A percentile compares a stretch with the other conserved stretches of the same genome.
Conservation (phyloP, 2,888 invertebrate species). For the Cataglyphis altisquamis region DNA sequence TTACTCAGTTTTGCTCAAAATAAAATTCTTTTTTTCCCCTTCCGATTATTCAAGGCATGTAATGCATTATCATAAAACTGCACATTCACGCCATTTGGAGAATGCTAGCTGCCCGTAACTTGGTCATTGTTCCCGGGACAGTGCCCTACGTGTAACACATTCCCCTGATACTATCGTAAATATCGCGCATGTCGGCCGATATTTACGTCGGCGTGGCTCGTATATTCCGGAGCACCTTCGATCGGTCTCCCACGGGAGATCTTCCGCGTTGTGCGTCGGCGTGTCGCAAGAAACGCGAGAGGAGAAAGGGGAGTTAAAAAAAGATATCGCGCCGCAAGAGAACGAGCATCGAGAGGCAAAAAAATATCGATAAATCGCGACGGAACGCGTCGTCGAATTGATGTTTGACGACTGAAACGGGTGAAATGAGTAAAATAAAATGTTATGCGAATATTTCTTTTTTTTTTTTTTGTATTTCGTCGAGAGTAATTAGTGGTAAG, state of each 20-base stretch:
- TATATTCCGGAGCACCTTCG: constrained; percentile 55
- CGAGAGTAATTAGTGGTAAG: neutral
- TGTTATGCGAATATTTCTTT: neutral
- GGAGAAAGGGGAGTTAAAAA: neutral
- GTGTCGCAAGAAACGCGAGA: constrained; percentile 22
- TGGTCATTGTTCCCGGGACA: constrained; percentile 52
- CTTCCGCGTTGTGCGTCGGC: constrained; percentile 39
- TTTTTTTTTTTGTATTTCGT: neutral
- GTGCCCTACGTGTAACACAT: constrained; percentile 49
- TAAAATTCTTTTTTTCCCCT: neutral
- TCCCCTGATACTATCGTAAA: constrained; percentile 68
- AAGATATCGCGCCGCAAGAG: constrained; percentile 17
- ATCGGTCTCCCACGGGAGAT: constrained; percentile 48
- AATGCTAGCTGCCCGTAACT: constrained; percentile 27
- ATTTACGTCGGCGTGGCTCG: constrained; percentile 64
- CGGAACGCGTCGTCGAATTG: constrained; percentile 18
- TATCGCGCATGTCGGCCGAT: constrained; percentile 63
- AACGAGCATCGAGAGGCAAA: neutral
- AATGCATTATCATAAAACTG: constrained; percentile 8
- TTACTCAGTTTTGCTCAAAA: neutral
- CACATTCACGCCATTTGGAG: neutral
- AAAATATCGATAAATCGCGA: constrained; percentile 48
- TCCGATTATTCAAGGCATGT: neutral
- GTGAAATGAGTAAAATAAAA: neutral
- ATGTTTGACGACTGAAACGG: neutral